A percentile compares a stretch with the other conserved stretches of the same genome.
These are phyloP conservation scores for Palythoa caribaeorum DNA, from an alignment of 92 coral and sea anemone genomes.

Conservation along the genomic window DNA sequence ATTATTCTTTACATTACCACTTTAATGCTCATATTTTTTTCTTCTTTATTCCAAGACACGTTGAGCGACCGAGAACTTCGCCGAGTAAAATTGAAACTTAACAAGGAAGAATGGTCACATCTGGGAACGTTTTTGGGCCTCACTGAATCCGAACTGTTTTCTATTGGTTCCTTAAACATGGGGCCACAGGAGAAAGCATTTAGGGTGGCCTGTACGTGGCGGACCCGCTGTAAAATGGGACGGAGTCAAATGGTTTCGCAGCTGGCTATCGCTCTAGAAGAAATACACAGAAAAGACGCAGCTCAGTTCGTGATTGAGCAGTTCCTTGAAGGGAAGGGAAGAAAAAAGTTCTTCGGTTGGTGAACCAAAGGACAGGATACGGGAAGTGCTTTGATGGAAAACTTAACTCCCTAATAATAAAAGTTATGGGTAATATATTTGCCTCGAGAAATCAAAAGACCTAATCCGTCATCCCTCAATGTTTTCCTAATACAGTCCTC, in stretches of 20 bases:
- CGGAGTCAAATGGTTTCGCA: conserved; percentile 88
- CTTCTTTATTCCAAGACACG: conserved; percentile 51
- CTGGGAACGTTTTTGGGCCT: conserved; percentile 93
- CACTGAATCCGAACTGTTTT: conserved; percentile 81
- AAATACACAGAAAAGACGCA: conserved; percentile 90
- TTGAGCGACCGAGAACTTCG: conserved; percentile 97
- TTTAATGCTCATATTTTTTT: not conserved
- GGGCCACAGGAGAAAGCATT: conserved; percentile 98
- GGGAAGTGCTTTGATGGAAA: not conserved
- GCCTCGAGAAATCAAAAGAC: too few relatives aligned
- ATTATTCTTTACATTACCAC: too few relatives aligned
- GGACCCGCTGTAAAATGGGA: conserved; percentile 72
- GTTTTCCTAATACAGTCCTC: too few relatives aligned
- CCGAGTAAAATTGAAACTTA: conserved; percentile 94
- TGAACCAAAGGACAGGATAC: conserved; percentile 4
- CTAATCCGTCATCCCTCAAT: too few relatives aligned
- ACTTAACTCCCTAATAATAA: too few relatives aligned
- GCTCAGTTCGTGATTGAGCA: conserved; percentile 97
- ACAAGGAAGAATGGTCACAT: conserved; percentile 95
- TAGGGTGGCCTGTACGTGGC: conserved; percentile 82
- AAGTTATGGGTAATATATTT: too few relatives aligned
- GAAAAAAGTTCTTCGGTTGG: conserved; percentile 94
- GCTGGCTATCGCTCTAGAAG: conserved; percentile 92
- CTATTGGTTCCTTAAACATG: conserved; percentile 79
- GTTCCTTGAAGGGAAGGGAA: conserved; percentile 87